Base-by-base conservation (phyloP, 2,888 invertebrate genomes). In the Eurytoma adleriae region DNA sequence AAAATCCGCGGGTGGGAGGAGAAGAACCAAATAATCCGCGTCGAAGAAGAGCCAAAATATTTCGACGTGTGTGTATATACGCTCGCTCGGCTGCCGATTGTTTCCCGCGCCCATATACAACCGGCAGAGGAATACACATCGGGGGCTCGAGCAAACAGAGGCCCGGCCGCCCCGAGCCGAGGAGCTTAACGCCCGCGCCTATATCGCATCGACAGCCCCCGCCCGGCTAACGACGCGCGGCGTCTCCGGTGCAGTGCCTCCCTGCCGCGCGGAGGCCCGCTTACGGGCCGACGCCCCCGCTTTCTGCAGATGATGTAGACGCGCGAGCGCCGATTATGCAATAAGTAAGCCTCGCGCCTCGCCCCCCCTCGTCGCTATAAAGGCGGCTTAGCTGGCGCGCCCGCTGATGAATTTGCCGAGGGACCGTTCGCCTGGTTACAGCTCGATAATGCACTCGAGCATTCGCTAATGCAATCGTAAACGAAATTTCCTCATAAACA, bases 351-450 rank as follows among this genome's bases (percentile, higher is more conserved):
- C 52, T 52, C 14, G 56, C 3, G 24, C 10, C n/a, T 3, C 40
- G 1, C 40, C 14, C 20, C n/a, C 10, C 14, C 24, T 10, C 5
- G 20, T 1, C 56, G 4, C 20, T 2, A 40, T n/a, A 7, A 13
- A 13, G 27, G 61, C 71, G 20, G 40, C 40, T 57, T 59, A 59
- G 68, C 59, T 48, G 20, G 10, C 13, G n/a, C 24, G 54, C 20
- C 30, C 40, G 40, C 18, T 57, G 74, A 66, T 74, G 64, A 67
- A 74, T 74, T 57, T 57, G 57, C 66, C 24, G 48, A 67, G 66
- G 67, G 48, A 40, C 40, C 30, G 24, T 54, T 27, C 16, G 54
- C 54, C 24, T 27, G 27, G 48, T 24, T 14, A 24, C 13, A 61
- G 66, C 12, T 13, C 20, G 66, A 50, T 66, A 50, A 66, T 20